Conservation (phyloP, 2,888 invertebrate genomes). For the Phlogophora meticulosa region DNA sequence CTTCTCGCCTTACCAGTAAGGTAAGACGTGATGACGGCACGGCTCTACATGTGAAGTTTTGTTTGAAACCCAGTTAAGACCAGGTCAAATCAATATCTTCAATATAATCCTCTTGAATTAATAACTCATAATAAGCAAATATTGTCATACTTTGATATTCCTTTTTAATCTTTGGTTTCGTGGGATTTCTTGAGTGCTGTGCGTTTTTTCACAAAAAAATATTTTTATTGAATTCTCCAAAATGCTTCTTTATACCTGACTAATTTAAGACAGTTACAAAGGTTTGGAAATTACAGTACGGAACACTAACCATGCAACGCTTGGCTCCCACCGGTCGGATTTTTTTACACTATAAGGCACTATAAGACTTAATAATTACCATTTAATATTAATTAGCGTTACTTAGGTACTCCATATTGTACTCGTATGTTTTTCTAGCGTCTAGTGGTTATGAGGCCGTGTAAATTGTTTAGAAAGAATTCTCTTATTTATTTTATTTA, state of each 20-base stretch:
- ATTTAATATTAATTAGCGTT: slow-evolving; percentile 38
- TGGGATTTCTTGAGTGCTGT: background rate
- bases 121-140: background rate
- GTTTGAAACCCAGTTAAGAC: background rate
- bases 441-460: slow-evolving; percentile 12
- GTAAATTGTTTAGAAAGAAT: slow-evolving; percentile 46
- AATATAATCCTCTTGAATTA: background rate
- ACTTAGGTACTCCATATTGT: slow-evolving; percentile 14
- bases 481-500: slow-evolving; percentile 54
- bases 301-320: slow-evolving; percentile 14
- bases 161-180: background rate
- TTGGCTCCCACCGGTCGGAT: slow-evolving; percentile 17
- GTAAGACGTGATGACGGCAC: background rate
- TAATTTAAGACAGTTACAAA: background rate
- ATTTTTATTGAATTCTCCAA: background rate
- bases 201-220: background rate
- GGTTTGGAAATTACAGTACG: slow-evolving; percentile 17
- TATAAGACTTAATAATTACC: slow-evolving; percentile 59
- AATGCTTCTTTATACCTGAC: background rate
- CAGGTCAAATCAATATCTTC: background rate
- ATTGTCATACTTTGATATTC: background rate
- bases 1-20: background rate
- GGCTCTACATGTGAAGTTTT: background rate
- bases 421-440: slow-evolving; percentile 19
- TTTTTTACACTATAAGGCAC: slow-evolving; percentile 38